A percentile compares a stretch with the other conserved stretches of the same genome.
These are phyloP conservation scores for Mohoua ochrocephala DNA, from an alignment of 2,113 vertebrate species.

Conservation along the genomic window DNA sequence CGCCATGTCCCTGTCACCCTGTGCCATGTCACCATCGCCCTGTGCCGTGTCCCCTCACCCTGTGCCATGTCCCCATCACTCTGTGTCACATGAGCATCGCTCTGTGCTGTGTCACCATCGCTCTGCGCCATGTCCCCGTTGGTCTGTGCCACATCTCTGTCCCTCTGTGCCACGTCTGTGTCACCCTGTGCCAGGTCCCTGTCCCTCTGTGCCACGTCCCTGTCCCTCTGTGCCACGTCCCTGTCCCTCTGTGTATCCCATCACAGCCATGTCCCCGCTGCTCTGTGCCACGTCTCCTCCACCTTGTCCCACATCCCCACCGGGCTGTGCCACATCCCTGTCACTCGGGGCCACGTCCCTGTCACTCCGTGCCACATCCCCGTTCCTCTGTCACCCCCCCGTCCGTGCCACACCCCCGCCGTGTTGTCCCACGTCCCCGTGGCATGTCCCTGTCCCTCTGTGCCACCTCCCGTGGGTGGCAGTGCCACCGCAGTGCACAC, in stretches of 20 bases:
- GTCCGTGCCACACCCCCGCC: not conserved
- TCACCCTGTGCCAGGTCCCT: not conserved
- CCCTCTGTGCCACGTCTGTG: not conserved
- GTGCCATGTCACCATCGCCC: not conserved
- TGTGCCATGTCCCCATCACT: not conserved
- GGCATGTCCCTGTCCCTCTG: not conserved
- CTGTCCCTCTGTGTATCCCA: not conserved
- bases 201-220: not conserved
- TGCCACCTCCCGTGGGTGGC: not conserved
- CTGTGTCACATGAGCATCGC: not conserved
- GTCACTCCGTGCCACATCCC: not conserved
- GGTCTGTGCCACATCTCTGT: no score
- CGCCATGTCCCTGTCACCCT: not conserved
- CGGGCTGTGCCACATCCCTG: not conserved
- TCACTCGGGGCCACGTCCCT: accelerated
- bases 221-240: not conserved
- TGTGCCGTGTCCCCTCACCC: not conserved
- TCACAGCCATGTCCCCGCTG: not conserved
- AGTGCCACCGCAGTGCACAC: not conserved
- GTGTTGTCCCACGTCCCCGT: not conserved
- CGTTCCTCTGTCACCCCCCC: not conserved
- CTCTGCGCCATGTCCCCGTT: not conserved
- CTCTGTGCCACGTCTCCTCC: not conserved
- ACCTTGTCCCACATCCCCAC: not conserved
- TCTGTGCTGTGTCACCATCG: not conserved